Percentiles rank a stretch among this genome's conserved stretches.
phyloP scores from a whole-genome alignment of 2,113 vertebrate genomes.

The Atractosteus spatula region DNA sequence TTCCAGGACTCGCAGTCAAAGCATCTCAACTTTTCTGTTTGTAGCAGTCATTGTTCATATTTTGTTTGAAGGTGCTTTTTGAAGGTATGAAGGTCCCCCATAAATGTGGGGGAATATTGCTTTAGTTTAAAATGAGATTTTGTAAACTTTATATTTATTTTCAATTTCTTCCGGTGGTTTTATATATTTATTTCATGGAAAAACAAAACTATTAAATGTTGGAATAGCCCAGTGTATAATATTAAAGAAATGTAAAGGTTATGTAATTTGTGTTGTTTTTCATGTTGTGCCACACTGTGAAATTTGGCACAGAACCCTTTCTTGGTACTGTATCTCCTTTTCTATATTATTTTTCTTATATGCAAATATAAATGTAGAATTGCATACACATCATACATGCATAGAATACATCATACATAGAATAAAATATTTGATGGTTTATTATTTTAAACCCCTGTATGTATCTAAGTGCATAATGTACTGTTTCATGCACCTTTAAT shows the following conservation, averaged over 20 bases:
- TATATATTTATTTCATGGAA: conserved; percentile 61
- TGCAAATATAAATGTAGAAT: too few relatives aligned
- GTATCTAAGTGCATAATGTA: too few relatives aligned
- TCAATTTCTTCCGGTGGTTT: conserved; percentile 19
- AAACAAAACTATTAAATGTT: conserved; percentile 50
- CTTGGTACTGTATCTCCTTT: conserved; percentile 2
- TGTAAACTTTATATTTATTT: conserved; percentile 38
- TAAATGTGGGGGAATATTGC: conserved; percentile 29
- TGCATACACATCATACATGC: too few relatives aligned
- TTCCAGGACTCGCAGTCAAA: conserved; percentile 10
- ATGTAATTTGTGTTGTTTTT: conserved; percentile 63
- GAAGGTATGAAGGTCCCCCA: conserved; percentile 31
- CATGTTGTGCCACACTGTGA: conserved; percentile 37
- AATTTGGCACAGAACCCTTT: conserved; percentile 12
- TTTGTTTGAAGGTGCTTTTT: conserved; percentile 16
- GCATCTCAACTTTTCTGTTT: conserved; percentile 29
- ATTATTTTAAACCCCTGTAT: too few relatives aligned
- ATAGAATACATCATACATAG: too few relatives aligned
- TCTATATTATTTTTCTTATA: too few relatives aligned
- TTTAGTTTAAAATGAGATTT: conserved; percentile 30
- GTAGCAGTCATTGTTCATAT: conserved; percentile 15
- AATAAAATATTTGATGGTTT: too few relatives aligned
- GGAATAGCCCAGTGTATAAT: conserved; percentile 56
- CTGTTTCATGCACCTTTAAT: too few relatives aligned
- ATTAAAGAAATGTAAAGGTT: conserved; percentile 65